These are phyloP conservation scores for Sebastes dallii DNA, from an alignment of 2,797 vertebrate genomes.

Conservation along the genomic window DNA sequence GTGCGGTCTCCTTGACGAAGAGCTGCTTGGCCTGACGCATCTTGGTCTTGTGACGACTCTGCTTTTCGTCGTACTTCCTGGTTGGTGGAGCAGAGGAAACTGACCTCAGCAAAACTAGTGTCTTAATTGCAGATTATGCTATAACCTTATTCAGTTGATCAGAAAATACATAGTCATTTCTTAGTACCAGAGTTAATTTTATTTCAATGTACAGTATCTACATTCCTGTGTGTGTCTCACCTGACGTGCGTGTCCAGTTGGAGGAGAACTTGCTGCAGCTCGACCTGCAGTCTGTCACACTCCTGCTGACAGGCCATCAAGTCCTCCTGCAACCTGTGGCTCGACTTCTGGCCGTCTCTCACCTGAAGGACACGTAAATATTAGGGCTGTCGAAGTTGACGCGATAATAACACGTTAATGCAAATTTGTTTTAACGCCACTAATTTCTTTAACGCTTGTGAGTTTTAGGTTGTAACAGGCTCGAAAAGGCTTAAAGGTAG, in stretches of 20 bases:
- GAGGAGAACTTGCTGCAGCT: conserved; percentile 84
- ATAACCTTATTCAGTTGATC: not conserved
- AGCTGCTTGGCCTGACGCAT: conserved; percentile 87
- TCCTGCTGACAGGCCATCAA: conserved; percentile 84
- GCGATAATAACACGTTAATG: no score
- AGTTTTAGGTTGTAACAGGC: no score
- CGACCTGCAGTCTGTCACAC: conserved; percentile 85
- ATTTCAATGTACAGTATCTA: not conserved
- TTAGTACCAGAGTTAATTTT: not conserved
- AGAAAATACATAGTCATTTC: not conserved
- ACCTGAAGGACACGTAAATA: conserved; percentile 41
- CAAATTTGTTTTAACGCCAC: no score
- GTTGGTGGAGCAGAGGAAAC: not conserved
- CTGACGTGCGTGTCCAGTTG: conserved; percentile 88
- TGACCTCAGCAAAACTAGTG: not conserved
- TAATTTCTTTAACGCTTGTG: no score
- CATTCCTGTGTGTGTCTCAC: conserved; percentile 66
- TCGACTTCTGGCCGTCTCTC: conserved; percentile 72
- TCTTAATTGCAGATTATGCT: not conserved
- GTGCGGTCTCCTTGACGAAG: conserved; percentile 84
- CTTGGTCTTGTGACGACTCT: conserved; percentile 88
- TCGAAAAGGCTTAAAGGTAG: no score
- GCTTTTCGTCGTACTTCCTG: conserved; percentile 90
- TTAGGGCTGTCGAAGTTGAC: not conserved
- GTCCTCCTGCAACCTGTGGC: conserved; percentile 83